These are phyloP conservation scores for Mesorhabditis belari DNA, from an alignment of 2,888 invertebrate genomes.

Conservation along the genomic window DNA sequence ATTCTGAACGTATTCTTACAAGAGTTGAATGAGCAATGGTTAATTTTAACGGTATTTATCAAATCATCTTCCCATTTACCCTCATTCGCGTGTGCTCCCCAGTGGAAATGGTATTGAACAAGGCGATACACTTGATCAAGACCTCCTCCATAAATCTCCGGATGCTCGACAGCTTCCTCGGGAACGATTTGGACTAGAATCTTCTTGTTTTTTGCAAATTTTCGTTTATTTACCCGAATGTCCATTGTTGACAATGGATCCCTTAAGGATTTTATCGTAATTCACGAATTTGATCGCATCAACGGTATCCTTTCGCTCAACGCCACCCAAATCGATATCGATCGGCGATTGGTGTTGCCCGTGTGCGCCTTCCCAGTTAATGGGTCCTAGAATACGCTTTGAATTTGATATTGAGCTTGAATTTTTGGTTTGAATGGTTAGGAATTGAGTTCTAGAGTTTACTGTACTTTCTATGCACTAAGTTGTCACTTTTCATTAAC, in stretches of 20 bases:
- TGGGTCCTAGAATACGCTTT: conserved; percentile 11
- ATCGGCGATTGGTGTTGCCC: conserved; percentile 46
- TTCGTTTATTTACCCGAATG: conserved; percentile 31
- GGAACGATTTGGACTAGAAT: conserved; percentile 46
- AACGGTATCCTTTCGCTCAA: conserved; percentile 20
- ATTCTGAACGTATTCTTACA: too few relatives aligned
- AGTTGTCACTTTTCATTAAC: neutral
- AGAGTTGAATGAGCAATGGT: neutral
- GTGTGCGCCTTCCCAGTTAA: conserved; percentile 19
- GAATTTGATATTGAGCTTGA: neutral
- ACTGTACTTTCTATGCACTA: neutral
- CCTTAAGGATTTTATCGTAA: conserved; percentile 39
- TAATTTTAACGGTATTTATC: neutral
- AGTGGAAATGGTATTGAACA: conserved; percentile 51
- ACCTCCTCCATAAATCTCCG: conserved; percentile 47
- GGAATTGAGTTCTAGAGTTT: neutral
- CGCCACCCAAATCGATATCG: conserved; percentile 35
- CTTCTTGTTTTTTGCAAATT: neutral
- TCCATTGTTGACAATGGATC: conserved; percentile 48
- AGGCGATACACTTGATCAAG: conserved; percentile 48
- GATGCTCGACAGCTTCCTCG: conserved; percentile 27
- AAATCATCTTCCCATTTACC: conserved; percentile 10
- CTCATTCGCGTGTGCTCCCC: conserved; percentile 44
- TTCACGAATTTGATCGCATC: conserved; percentile 46
- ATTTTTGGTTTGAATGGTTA: neutral